Evolutionary conservation across 2,113 vertebrate genomes (phyloP), one percentile per base, ranked within the genome.

Genomic region (Microcebus murinus): DNA sequence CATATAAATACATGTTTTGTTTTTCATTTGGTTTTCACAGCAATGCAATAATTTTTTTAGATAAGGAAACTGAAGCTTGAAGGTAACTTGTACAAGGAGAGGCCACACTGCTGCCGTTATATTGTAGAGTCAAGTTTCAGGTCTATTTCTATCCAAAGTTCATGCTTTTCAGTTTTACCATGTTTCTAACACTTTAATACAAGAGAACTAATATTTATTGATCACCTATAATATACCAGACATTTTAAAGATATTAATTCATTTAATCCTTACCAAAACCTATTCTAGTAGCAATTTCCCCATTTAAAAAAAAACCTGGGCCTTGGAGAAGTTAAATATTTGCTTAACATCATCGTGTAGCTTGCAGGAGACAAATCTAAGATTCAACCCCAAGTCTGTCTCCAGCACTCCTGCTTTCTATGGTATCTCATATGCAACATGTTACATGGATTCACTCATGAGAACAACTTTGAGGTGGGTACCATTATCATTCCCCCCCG

Each of bases 261-360:
- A 68, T 48, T 68, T 48, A 63, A 57, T 76, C 57, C 17, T 89
- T 90, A 93, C 20, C 42, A 70, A 94, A 95, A 84, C n/a, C 73
- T 92, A 76, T 71, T 86, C 42, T 71, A 77, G 8, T 29, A 91
- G 31, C 25, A 74, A 15, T 80, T 87, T 34, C 23, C 34, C 9
- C 6, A 87, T 55, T 42, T 82, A 87, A 57, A 39, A 52, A 34
- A 61, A 6, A 5, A 67, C 61, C 2, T 42, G 36, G 52, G 34
- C 9, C 42, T 88, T 25, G 15, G 36, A 76, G 34, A 96, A 8
- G 25, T 76, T 90, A 96, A 67, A 25, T 63, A 82, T 68, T 85
- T 94, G 77, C 11, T 42, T 79, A 79, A 86, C 0, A 4, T n/a
- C 31, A 42, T 45, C 45, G 8, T 17, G 7, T 27, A 57, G 74